Base-by-base conservation (phyloP, 2,113 vertebrate genomes). In the Raja brachyura region DNA sequence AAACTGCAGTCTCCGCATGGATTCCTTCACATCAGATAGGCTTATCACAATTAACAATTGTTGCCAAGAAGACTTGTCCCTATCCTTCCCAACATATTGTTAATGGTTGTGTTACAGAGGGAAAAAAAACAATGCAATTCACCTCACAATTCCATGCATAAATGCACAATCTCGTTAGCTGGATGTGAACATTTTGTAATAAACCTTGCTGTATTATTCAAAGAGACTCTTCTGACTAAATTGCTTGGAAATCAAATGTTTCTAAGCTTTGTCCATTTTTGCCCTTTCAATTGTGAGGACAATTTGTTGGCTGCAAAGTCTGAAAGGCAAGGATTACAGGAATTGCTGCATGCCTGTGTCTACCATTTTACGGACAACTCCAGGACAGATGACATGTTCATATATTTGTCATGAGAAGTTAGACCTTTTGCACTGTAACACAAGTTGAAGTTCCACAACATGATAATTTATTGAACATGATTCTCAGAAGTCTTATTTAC, bases 101-200 rank as follows among this genome's bases (percentile, higher is more conserved):
- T 10, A 48, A 39, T 39, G n/a, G 6, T 48, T 70, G n/a, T 59
- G 33, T 7, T 90, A 39, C 28, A 90, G 31, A 90, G 66, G 63
- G 22, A 90, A 68, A n/a, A n/a, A 48, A 90, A 33, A 18, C 31
- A n/a, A 90, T 90, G 66, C 14, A 70, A 90, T 90, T 90, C n/a
- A 70, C 39, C 33, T 70, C 68, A 7, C 31, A 63, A 70, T 90
- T 90, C 59, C 88, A 90, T 70, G 66, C 88, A 90, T 90, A 70
- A 70, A 63, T 90, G 88, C n/a, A 70, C 63, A 90, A 70, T 39
- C 88, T 90, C 88, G 70, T 70, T 70, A 90, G 66, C 88, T 90
- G 88, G 70, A 90, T 70, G 61, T 90, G 85, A 61, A 90, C 85
- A 90, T 90, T 61, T 90, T 66, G 85, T 90, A 90, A 90, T 70